phyloP scores from a whole-genome alignment of 2,797 vertebrate species.

The Tapirus indicus region DNA sequence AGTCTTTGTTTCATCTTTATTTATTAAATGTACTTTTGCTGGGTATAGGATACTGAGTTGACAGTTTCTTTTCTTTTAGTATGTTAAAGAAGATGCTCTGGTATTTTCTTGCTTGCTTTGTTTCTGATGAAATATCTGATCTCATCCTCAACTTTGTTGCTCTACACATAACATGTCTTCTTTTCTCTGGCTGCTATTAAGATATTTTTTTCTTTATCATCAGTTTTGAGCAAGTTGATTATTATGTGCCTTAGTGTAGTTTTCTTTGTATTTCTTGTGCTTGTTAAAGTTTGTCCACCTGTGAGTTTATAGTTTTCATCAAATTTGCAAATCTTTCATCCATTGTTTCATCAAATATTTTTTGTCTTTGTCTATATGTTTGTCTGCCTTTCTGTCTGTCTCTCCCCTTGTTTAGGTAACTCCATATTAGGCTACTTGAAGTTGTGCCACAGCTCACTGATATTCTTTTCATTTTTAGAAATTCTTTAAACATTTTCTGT shows the following conservation, averaged over 20 bases:
- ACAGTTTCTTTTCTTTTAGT: not conserved
- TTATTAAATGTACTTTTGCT: constrained; percentile 1
- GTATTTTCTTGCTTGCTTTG: not conserved
- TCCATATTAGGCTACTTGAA: not conserved
- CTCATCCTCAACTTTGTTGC: not conserved
- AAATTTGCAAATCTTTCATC: not conserved
- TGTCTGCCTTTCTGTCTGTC: not conserved
- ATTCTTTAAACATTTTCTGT: not conserved
- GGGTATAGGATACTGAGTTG: not conserved
- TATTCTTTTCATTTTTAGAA: not conserved
- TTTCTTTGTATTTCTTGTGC: not conserved
- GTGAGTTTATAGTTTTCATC: not conserved
- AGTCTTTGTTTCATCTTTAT: not conserved
- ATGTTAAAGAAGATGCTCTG: not conserved
- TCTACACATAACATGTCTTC: too few species aligned
- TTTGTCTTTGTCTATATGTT: not conserved
- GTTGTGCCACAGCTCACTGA: not conserved
- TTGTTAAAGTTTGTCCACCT: not conserved
- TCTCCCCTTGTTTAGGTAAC: not conserved
- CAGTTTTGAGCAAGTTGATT: too few species aligned
- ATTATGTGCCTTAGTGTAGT: too few species aligned
- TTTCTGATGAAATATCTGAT: not conserved
- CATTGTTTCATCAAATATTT: not conserved
- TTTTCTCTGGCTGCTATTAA: too few species aligned
- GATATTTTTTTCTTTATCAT: too few species aligned